Percentiles rank a stretch among this genome's conserved stretches.
Evolutionary conservation across 2,888 invertebrate species (phyloP).

Genomic region (Chymomyza fuscimana): DNA sequence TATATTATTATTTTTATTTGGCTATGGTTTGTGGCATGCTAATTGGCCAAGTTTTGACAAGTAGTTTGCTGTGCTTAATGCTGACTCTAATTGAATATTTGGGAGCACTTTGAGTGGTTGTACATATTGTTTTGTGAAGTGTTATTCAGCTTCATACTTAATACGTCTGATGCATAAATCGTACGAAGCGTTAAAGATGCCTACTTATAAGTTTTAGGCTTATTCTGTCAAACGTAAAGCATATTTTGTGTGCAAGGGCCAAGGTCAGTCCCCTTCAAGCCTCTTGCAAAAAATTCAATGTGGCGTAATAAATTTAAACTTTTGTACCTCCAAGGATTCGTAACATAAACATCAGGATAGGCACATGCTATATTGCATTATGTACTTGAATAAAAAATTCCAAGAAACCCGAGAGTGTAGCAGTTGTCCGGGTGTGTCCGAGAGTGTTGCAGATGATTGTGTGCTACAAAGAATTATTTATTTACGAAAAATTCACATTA

Average conservation of each 20-base stretch:
- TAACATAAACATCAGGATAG: too few relatives aligned
- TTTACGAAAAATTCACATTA: slow-evolving; percentile 36
- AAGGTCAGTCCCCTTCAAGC: background rate
- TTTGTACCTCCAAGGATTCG: too few relatives aligned
- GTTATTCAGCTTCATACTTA: background rate
- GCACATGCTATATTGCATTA: background rate
- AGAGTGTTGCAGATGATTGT: too few relatives aligned
- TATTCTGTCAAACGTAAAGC: background rate
- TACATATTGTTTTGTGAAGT: too few relatives aligned
- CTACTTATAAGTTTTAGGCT: background rate
- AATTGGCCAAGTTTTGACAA: background rate
- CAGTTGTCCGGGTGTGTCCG: background rate
- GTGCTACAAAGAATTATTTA: slow-evolving; percentile 8
- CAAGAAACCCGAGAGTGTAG: too few relatives aligned
- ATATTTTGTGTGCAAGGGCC: too few relatives aligned
- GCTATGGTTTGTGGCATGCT: background rate
- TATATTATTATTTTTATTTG: background rate
- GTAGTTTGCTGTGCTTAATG: background rate
- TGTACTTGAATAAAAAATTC: background rate
- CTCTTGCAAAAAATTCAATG: too few relatives aligned
- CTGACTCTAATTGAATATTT: background rate
- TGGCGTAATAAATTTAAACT: too few relatives aligned
- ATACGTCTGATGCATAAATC: background rate
- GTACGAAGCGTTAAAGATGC: background rate
- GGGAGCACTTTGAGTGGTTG: background rate